These are phyloP conservation scores for Phocoena phocoena DNA, from an alignment of 2,113 vertebrate genomes.

Conservation along the genomic window DNA sequence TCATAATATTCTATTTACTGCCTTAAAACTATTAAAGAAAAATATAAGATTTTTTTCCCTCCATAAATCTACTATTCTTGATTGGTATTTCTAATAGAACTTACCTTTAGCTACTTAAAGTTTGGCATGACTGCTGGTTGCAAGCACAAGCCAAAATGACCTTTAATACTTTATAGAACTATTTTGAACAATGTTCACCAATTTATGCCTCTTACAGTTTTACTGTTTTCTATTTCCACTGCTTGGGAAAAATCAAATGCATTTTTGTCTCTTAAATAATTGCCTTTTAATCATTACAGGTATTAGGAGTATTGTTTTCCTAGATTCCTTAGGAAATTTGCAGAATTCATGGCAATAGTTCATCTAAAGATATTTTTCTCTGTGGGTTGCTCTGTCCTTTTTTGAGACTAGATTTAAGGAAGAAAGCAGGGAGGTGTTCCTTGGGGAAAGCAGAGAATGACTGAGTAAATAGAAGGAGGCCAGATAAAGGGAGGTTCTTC, in stretches of 20 bases:
- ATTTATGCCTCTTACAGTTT: background rate
- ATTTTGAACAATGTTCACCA: conserved; percentile 18
- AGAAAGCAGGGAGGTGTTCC: background rate
- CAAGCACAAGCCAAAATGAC: background rate
- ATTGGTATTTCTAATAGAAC: conserved; percentile 21
- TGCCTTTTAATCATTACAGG: background rate
- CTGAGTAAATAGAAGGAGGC: background rate
- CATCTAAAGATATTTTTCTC: conserved; percentile 10
- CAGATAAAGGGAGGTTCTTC: background rate
- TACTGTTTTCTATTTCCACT: background rate
- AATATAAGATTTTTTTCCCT: background rate
- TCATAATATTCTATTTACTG: background rate
- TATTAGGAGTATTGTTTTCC: background rate
- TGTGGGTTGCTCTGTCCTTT: background rate
- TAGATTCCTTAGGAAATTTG: background rate
- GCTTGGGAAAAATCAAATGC: background rate
- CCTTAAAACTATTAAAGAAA: conserved; percentile 29
- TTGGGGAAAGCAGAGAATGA: background rate
- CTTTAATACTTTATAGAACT: background rate
- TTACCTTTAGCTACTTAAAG: background rate
- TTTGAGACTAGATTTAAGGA: background rate
- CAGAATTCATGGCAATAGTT: background rate
- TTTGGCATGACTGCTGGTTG: background rate
- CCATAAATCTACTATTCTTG: background rate
- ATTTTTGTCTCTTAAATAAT: background rate